phyloP scores from a whole-genome alignment of 2,797 vertebrate genomes.

The Sylvilagus floridanus region DNA sequence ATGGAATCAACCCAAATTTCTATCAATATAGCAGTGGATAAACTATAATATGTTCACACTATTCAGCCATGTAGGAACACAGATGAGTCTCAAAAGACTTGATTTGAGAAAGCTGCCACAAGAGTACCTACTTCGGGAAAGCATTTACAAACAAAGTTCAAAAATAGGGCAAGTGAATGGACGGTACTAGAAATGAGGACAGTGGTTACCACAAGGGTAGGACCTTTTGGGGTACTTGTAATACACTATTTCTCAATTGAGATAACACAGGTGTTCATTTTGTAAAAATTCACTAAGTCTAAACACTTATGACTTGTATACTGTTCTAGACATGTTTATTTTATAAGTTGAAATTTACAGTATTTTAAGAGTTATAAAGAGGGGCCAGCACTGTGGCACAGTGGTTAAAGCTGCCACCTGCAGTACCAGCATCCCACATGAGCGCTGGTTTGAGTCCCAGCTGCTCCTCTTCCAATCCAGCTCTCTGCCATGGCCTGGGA shows the following conservation, averaged over 20 bases:
- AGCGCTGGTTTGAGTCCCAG: too few species aligned
- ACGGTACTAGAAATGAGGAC: not conserved
- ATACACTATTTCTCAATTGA: conserved; percentile 40
- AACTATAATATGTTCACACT: not conserved
- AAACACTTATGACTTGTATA: conserved; percentile 10
- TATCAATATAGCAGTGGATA: conserved; percentile 22
- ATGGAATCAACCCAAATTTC: conserved; percentile 50
- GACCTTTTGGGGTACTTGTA: not conserved
- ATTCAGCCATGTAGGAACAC: not conserved
- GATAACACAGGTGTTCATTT: not conserved
- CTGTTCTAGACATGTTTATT: conserved; percentile 51
- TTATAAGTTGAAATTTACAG: conserved; percentile 32
- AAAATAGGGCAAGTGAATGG: not conserved
- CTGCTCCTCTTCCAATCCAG: too few species aligned
- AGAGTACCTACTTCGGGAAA: not conserved
- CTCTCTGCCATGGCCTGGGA: too few species aligned
- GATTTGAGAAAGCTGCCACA: not conserved
- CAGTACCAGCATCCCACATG: too few species aligned
- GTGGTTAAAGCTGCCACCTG: too few species aligned
- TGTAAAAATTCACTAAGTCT: conserved; percentile 38
- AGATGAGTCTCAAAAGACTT: not conserved
- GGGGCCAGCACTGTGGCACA: too few species aligned
- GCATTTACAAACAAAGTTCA: conserved; percentile 18
- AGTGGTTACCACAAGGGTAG: not conserved
- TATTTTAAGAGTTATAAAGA: too few species aligned